phyloP scores from a whole-genome alignment of 2,113 vertebrate genomes.

The Axis porcinus region DNA sequence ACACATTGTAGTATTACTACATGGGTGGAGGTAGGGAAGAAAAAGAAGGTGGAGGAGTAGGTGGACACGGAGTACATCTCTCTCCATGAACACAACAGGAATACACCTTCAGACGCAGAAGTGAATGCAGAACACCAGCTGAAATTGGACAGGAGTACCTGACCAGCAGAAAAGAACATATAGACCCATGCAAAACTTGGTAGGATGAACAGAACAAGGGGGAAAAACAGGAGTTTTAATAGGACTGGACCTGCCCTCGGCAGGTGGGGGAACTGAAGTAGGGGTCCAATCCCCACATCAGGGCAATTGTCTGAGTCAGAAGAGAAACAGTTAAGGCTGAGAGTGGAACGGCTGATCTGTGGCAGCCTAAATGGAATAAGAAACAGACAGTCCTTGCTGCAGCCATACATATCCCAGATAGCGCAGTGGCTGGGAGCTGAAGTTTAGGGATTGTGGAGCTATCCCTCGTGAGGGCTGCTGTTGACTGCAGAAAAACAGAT shows the following conservation, averaged over 20 bases:
- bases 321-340: neutral
- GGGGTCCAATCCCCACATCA: neutral
- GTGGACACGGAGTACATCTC: neutral
- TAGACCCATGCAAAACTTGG: accelerated
- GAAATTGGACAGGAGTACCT: neutral
- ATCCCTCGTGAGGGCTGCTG: accelerated
- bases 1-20: neutral
- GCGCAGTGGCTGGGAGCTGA: neutral
- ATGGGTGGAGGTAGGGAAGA: neutral
- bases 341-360: neutral
- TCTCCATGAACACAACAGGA: neutral
- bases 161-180: neutral
- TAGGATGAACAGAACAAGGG: neutral
- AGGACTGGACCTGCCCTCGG: neutral
- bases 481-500: neutral
- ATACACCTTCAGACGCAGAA: neutral
- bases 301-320: neutral
- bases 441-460: neutral
- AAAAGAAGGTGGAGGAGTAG: neutral
- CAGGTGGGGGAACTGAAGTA: neutral
- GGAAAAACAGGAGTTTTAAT: neutral
- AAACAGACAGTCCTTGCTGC: neutral
- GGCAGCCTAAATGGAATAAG: neutral
- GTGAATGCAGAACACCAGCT: neutral
- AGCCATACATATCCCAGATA: neutral